Evolutionary conservation across 2,797 vertebrate species (phyloP).

Genomic region (Pangasius djambal): DNA sequence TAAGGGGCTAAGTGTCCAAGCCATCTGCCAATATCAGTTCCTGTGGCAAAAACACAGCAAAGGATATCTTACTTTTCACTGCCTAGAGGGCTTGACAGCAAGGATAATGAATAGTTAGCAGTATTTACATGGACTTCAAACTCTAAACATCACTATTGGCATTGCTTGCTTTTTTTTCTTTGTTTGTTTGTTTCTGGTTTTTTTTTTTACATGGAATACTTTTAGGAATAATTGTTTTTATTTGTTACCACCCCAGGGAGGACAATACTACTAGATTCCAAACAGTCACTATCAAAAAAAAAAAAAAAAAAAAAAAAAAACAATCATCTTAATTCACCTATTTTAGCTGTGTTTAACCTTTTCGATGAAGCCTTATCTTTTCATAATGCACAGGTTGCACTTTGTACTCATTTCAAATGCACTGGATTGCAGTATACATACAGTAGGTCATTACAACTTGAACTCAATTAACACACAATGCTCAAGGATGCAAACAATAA

Average conservation of each 20-base stretch:
- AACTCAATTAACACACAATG: slow-evolving; percentile 7
- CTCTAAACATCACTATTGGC: not conserved
- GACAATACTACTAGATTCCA: not conserved
- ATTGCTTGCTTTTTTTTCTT: too few species aligned
- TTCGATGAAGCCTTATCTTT: not conserved
- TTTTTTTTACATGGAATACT: not conserved
- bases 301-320: not conserved
- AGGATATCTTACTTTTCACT: not conserved
- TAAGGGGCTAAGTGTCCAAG: not conserved
- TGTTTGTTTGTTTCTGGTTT: too few species aligned
- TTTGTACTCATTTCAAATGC: not conserved
- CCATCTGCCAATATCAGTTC: not conserved
- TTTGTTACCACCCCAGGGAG: too few species aligned
- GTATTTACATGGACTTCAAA: not conserved
- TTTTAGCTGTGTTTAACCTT: not conserved
- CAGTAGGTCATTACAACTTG: not conserved
- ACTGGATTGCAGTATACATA: not conserved
- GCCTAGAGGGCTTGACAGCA: not conserved
- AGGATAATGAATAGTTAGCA: not conserved
- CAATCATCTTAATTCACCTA: not conserved
- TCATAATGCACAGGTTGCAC: not conserved
- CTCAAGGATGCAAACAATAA: not conserved
- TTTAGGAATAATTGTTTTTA: not conserved
- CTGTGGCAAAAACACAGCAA: not conserved
- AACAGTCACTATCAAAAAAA: not conserved